These are phyloP conservation scores for Penelope pileata DNA, from an alignment of 2,113 vertebrate species.

Conservation along the genomic window DNA sequence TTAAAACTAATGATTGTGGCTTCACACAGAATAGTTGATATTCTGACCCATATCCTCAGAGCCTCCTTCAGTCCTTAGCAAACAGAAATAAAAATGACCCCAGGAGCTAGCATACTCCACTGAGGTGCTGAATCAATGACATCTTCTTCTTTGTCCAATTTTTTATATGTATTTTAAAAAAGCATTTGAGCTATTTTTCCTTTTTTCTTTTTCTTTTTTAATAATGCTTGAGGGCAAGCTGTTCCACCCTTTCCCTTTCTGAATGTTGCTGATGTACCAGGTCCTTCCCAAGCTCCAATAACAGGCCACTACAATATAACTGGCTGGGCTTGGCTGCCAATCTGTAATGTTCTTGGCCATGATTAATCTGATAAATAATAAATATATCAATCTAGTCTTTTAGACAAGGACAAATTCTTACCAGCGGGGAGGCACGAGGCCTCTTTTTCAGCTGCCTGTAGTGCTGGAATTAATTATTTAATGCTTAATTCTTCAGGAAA, in stretches of 20 bases:
- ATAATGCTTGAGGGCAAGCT: slow-evolving; percentile 65
- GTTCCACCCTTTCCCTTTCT: background rate
- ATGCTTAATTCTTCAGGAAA: slow-evolving; percentile 99
- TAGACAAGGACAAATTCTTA: slow-evolving; percentile 99
- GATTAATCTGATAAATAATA: slow-evolving; percentile 99
- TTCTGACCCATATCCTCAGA: slow-evolving; percentile 62
- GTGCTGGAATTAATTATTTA: slow-evolving; percentile 99
- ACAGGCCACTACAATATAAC: slow-evolving; percentile 69
- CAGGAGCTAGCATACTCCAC: slow-evolving; percentile 74
- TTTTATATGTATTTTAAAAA: background rate
- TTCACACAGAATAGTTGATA: slow-evolving; percentile 53
- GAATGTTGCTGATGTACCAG: slow-evolving; percentile 57
- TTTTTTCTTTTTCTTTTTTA: background rate
- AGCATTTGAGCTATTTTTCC: background rate
- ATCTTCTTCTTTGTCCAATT: slow-evolving; percentile 54
- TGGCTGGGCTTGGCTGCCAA: slow-evolving; percentile 83
- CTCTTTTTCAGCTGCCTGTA: slow-evolving; percentile 94
- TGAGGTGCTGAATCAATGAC: slow-evolving; percentile 75
- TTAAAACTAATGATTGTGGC: slow-evolving; percentile 51
- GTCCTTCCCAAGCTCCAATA: slow-evolving; percentile 55
- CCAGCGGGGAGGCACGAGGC: slow-evolving; percentile 93
- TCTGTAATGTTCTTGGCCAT: slow-evolving; percentile 90
- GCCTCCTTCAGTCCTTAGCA: slow-evolving; percentile 72
- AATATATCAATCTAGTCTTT: slow-evolving; percentile 99
- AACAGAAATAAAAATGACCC: slow-evolving; percentile 85